Percentiles rank a stretch among this genome's conserved stretches.
phyloP scores from a whole-genome alignment of 2,113 vertebrate species.

The Procavia capensis region DNA sequence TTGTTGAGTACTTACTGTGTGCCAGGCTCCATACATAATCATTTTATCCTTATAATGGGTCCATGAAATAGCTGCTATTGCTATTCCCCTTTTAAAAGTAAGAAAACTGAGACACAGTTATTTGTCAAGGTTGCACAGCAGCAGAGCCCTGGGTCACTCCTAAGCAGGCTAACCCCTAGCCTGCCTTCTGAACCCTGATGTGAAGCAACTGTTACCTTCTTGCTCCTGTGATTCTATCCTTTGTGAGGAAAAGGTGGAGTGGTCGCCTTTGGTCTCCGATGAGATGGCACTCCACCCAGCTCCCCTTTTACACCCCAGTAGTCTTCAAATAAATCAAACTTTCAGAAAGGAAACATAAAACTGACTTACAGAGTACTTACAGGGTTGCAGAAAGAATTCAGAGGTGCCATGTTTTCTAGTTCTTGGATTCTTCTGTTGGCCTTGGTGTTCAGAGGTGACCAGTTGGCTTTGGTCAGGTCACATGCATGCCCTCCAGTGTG shows the following conservation, averaged over 20 bases:
- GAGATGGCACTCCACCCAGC: background rate
- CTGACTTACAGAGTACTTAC: background rate
- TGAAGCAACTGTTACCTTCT: too few species aligned
- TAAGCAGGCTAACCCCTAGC: background rate
- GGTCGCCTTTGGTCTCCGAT: background rate
- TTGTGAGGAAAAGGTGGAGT: background rate
- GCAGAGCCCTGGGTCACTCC: background rate
- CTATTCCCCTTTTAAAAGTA: background rate
- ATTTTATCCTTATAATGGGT: too few species aligned
- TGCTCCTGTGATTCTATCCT: background rate
- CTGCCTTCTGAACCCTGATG: background rate
- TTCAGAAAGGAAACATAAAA: slow-evolving; percentile 7
- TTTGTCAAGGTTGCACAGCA: background rate
- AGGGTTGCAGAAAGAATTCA: fast-evolving
- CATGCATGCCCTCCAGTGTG: background rate
- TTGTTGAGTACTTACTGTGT: too few species aligned
- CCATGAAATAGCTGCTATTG: too few species aligned
- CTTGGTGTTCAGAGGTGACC: background rate
- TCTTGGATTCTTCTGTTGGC: fast-evolving
- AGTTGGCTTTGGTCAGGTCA: background rate
- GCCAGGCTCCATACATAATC: too few species aligned
- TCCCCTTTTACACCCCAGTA: background rate
- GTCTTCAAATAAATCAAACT: background rate
- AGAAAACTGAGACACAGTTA: background rate
- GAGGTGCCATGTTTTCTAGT: background rate